Evolutionary conservation across 2,797 vertebrate species (phyloP), one percentile per base, ranked within the genome.

Genomic region (Rhinogobio ventralis): DNA sequence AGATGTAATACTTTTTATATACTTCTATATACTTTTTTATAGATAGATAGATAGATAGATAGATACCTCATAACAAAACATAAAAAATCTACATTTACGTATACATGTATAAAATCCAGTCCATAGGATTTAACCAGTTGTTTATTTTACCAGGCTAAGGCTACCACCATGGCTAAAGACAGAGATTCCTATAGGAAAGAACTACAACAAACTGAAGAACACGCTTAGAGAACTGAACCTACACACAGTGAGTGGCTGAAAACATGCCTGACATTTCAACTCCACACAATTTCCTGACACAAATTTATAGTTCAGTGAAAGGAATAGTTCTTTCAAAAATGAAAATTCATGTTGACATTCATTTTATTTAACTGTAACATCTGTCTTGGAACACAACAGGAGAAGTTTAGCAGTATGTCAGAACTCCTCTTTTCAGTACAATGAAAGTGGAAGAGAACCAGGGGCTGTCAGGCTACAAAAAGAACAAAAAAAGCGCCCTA

Each of bases 111-210:
- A 69, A 36, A 60, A 0, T 39, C 23, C 33, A 14, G 28, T 55
- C 5, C 28, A 75, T 13, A 55, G 33, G 33, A 67, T 39, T 75
- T 74, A 66, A 71, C 42, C 15, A 62, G 46, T 11, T 66, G 11
- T 85, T 79, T 25, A 20, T n/a, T 55, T 66, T 76, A 33, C 80
- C 87, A 99, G 98, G 91, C 93, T 99, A 83, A 94, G 95, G 36
- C 95, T 99, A 83, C 98, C 98, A 90, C 98, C 98, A 0, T 99
- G 98, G 98, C 93, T 99, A 89, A 99, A 98, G 93, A 99, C 97
- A 0, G 93, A 97, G 92, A 99, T 99, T 91, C 98, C 98, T 13
- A 96, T 98, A 55, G 97, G 97, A 67, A 99, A 98, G 91, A 99
- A 99, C 93, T 99, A 94, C 90, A 99, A 97, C 94, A 96, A 89